Base-by-base conservation (phyloP, 2,888 invertebrate genomes). In the Trichopoda pennipes region DNA sequence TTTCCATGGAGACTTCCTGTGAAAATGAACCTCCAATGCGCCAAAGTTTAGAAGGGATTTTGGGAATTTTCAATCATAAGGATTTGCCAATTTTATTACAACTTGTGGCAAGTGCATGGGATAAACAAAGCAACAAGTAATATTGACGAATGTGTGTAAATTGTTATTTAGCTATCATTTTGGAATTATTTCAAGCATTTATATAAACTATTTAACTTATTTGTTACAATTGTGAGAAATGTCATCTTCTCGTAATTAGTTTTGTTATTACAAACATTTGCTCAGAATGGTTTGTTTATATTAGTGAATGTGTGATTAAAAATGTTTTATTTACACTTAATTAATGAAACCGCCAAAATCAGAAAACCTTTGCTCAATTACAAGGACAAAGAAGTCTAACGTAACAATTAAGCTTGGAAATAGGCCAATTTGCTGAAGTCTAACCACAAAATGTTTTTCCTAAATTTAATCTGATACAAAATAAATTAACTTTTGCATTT, bases 61-160 rank as follows among this genome's bases (percentile, higher is more conserved):
- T 89, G 1, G 87, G 86, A 0, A 49, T 19, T 6, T 88, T 87
- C 60, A 73, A 82, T 0, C 75, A 85, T 2, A 85, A 85, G 28
- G 85, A 88, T 3, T 42, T 90, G 28, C 90, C 91, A 3, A 86
- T 90, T 53, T 80, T 91, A 21, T 38, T 90, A 73, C 87, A 89
- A 75, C 60, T 89, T 73, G 83, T 87, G 61, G 78, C 85, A 35
- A 70, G 76, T 3, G 49, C 86, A 7, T 44, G 28, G 44, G 56
- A 28, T 8, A 44, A 58, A 32, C 32, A 35, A 32, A 21, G 3
- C 19, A 32, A 14, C 10, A 38, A 42, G 2, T 17, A 21, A 7
- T 19, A 7, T 49, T 49, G 49, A 12, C 12, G 16, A 35, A 35
- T 63, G 38, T 42, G 35, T 44, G 2, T 12, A 16, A 44, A 44